phyloP scores from a whole-genome alignment of 2,113 vertebrate species.

The Microtus pennsylvanicus region DNA sequence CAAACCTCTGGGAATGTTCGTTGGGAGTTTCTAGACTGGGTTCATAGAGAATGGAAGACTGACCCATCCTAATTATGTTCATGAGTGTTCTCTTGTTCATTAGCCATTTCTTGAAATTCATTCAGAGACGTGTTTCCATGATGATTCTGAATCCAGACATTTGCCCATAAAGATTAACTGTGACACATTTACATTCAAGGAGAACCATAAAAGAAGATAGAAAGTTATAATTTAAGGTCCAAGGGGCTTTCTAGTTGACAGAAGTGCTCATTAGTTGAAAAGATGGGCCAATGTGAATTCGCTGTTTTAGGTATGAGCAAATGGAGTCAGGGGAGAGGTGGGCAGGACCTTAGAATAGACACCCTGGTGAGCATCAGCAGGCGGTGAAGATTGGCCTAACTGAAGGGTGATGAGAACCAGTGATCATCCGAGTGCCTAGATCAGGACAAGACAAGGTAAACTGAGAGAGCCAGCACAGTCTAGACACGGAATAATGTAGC shows the following conservation, averaged over 20 bases:
- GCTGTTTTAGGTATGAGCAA: background rate
- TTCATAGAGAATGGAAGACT: background rate
- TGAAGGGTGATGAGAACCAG: background rate
- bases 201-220: background rate
- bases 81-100: background rate
- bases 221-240: slow-evolving; percentile 26
- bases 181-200: background rate
- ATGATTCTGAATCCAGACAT: background rate
- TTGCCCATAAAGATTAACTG: background rate
- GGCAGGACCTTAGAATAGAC: background rate
- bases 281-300: background rate
- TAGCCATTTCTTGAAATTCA: background rate
- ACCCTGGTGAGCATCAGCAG: background rate
- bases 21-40: background rate
- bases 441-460: background rate
- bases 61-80: background rate
- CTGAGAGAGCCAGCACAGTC: background rate
- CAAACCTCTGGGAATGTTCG: background rate
- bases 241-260: background rate
- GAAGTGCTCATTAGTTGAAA: background rate
- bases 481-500: background rate
- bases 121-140: background rate
- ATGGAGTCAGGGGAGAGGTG: background rate
- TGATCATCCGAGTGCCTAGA: background rate
- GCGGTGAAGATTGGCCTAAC: background rate